These are phyloP conservation scores for Nyctereutes procyonoides DNA, from an alignment of 2,113 vertebrate species.

Conservation along the genomic window DNA sequence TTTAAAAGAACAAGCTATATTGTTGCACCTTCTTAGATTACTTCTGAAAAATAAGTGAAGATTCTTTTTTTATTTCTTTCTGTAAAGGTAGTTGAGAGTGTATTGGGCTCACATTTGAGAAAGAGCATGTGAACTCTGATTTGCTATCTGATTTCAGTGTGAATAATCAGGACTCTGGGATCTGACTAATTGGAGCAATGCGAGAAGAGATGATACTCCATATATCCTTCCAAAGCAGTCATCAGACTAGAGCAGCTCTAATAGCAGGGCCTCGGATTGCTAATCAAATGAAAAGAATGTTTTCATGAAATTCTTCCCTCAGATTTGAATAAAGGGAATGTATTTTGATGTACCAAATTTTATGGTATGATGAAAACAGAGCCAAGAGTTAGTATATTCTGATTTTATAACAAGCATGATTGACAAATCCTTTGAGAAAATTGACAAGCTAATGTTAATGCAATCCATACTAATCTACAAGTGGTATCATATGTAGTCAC, in stretches of 20 bases:
- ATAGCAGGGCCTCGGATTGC: not conserved
- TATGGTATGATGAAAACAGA: constrained; percentile 66
- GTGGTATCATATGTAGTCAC: constrained; percentile 59
- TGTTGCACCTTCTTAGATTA: not conserved
- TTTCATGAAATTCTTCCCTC: constrained; percentile 67
- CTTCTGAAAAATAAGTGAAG: not conserved
- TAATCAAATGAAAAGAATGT: constrained; percentile 52
- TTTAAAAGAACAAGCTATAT: not conserved
- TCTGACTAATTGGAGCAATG: not conserved
- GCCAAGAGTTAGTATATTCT: constrained; percentile 62
- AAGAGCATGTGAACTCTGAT: not conserved
- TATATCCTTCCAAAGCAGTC: not conserved
- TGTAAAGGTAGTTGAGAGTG: not conserved
- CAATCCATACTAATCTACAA: constrained; percentile 69
- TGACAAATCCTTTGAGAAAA: constrained; percentile 70
- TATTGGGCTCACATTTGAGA: not conserved
- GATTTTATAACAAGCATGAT: constrained; percentile 61
- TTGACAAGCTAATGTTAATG: constrained; percentile 69
- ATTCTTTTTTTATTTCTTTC: not conserved
- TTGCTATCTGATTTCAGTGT: not conserved
- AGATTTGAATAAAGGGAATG: constrained; percentile 65
- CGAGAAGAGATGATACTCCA: not conserved
- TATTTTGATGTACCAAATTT: constrained; percentile 75
- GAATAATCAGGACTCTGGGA: not conserved
- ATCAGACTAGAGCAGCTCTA: not conserved